A percentile compares a stretch with the other conserved stretches of the same genome.
These are phyloP conservation scores for Formica aserva DNA, from an alignment of 2,888 invertebrate species.

Conservation along the genomic window DNA sequence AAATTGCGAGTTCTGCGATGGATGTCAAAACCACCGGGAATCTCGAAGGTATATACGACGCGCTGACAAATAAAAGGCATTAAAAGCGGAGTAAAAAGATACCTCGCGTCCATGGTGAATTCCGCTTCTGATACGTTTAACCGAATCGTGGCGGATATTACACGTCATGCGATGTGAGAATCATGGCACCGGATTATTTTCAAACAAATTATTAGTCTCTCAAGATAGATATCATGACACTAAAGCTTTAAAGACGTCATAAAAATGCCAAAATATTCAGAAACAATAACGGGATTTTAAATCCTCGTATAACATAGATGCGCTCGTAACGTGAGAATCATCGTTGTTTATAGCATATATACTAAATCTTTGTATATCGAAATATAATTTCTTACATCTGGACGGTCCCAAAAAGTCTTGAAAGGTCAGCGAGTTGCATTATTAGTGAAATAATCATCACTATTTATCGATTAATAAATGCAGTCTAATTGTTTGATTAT, in stretches of 20 bases:
- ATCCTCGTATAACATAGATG: conserved; percentile 12
- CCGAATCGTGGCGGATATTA: not conserved
- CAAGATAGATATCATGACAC: not conserved
- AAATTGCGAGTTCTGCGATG: conserved; percentile 19
- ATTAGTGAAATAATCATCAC: not conserved
- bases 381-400: conserved; percentile 5
- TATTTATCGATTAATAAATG: not conserved
- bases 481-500: not conserved
- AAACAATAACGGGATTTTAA: conserved; percentile 26
- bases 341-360: conserved; percentile 31
- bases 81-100: conserved; percentile 20
- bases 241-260: not conserved
- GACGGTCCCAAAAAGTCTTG: not conserved
- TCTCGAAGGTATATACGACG: conserved; percentile 16
- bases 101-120: not conserved
- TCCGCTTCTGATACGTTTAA: conserved; percentile 3
- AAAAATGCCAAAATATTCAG: conserved; percentile 3
- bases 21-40: conserved; percentile 28
- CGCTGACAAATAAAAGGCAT: conserved; percentile 10
- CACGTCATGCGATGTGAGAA: not conserved
- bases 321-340: conserved; percentile 14
- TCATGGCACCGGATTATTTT: conserved; percentile 13
- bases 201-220: conserved; percentile 3
- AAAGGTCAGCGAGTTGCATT: not conserved
- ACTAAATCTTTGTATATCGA: conserved; percentile 17